Conservation (phyloP, 2,113 vertebrate species). For the Octodon degus region DNA sequence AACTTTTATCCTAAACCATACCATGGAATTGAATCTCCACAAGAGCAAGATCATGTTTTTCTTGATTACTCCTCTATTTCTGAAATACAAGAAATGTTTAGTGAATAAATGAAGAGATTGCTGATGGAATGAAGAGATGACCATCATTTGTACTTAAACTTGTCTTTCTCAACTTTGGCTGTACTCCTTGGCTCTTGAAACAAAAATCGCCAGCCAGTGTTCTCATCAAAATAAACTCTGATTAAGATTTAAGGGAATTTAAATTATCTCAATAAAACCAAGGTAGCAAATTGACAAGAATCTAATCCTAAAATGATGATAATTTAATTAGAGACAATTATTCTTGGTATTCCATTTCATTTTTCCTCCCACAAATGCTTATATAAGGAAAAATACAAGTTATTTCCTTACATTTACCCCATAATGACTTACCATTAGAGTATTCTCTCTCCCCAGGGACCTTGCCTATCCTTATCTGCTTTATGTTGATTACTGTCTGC, state of each 20-base stretch:
- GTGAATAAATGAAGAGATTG: not conserved
- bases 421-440: not conserved
- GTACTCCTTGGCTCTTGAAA: not conserved
- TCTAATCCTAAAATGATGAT: not conserved
- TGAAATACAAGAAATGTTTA: not conserved
- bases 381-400: not conserved
- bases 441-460: not conserved
- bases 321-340: conserved; percentile 1
- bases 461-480: not conserved
- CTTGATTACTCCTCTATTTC: not conserved
- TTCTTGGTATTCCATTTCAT: conserved; percentile 11
- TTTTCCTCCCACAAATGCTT: not conserved
- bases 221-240: not conserved
- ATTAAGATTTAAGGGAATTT: not conserved
- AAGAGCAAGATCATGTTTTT: not conserved
- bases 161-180: not conserved
- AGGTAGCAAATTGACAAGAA: not conserved
- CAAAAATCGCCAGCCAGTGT: not conserved
- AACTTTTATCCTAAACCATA: not conserved
- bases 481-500: not conserved
- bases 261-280: not conserved
- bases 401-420: not conserved
- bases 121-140: not conserved
- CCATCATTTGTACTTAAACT: not conserved
- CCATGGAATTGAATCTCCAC: not conserved